phyloP scores from a whole-genome alignment of 2,797 vertebrate genomes.

The Muscicapa comitata region DNA sequence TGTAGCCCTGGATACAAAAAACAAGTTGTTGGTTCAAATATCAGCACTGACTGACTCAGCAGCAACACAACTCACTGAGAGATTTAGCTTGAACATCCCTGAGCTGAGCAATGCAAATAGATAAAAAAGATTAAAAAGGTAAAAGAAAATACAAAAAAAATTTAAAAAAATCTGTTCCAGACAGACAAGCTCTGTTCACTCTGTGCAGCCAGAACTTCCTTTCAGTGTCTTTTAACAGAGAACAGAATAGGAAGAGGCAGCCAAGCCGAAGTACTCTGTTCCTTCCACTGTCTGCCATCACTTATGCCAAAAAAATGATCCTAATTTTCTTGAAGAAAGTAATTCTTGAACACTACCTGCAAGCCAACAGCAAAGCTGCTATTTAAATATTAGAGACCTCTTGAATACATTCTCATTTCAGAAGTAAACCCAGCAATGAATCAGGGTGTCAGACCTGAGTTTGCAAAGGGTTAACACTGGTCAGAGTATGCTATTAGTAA shows the following conservation, averaged over 20 bases:
- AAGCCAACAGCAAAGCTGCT: neutral
- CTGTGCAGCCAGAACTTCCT: neutral
- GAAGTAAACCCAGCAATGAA: neutral
- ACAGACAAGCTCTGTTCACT: neutral
- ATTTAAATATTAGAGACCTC: neutral
- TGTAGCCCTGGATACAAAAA: neutral
- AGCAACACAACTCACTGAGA: neutral
- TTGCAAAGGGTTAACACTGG: neutral
- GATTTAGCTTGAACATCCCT: neutral
- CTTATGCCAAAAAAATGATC: neutral
- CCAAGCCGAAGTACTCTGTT: neutral
- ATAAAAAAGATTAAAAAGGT: neutral
- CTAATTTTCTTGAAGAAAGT: neutral
- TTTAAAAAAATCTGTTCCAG: neutral
- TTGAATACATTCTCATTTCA: neutral
- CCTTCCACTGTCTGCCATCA: neutral
- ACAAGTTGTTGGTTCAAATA: neutral
- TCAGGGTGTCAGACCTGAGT: neutral
- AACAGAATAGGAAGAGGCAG: neutral
- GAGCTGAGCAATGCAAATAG: neutral
- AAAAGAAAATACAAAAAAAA: neutral
- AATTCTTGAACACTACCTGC: neutral
- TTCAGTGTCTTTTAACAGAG: neutral
- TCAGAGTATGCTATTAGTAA: neutral
- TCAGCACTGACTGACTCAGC: neutral